Evolutionary conservation across 2,888 invertebrate species (phyloP), one percentile per base, ranked within the genome.

Genomic region (Trilocha varians): DNA sequence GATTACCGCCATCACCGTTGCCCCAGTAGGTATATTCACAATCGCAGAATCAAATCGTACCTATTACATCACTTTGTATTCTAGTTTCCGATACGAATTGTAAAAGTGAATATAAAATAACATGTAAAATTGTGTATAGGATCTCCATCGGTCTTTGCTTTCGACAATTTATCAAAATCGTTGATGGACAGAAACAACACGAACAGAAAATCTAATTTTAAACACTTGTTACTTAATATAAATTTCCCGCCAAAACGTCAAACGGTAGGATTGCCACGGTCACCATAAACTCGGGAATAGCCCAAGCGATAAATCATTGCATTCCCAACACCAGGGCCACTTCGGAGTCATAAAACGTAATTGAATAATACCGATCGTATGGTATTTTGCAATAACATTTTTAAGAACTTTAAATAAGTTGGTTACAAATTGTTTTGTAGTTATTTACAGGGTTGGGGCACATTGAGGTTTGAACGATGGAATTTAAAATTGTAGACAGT

Each of bases 281-380:
- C 56, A 69, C 64, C 70, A 64, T 75, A 74, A 74, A 70, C 55
- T 59, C 53, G 47, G 56, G 60, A 68, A 71, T 72, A 71, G 73
- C 62, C 66, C 58, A 55, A 66, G 62, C 66, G 57, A 77, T 80
- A 78, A 78, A 80, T 79, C 78, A 74, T 65, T 45, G 63, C 70
- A 70, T 68, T 72, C 66, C 64, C 52, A 55, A 63, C 57, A 55
- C 54, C 63, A 46, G 62, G 72, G 66, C 72, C 72, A 67, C 61
- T 70, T 69, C 65, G 55, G 53, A 53, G 54, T 56, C 67, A 64
- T 78, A 75, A 78, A 78, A 73, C 65, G 65, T 78, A 78, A 80
- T 80, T 80, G 77, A 78, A 80, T 79, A 74, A 70, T 67, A 57
- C 58, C 56, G 56, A 61, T 67, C 59, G 55, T 55, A 48, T 52